Percentiles rank a stretch among this genome's conserved stretches.
phyloP scores from a whole-genome alignment of 2,888 invertebrate genomes.

The Apamea anceps region DNA sequence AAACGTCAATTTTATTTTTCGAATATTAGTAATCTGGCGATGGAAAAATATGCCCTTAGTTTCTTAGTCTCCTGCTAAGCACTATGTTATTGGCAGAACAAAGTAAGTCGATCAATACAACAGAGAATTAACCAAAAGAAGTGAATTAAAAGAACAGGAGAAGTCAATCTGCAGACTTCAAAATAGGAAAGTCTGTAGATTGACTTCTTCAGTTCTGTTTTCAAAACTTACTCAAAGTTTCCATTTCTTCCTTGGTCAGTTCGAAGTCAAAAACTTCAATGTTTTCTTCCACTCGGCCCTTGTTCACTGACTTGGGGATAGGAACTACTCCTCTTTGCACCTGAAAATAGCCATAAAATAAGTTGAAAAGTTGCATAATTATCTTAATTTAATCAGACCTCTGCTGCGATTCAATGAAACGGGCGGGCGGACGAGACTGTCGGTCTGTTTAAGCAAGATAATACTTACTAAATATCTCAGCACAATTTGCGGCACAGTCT shows the following conservation, averaged over 20 bases:
- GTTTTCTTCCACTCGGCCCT: slow-evolving; percentile 89
- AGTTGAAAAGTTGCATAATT: background rate
- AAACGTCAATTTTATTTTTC: too few species aligned
- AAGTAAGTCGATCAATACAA: background rate
- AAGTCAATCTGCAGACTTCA: background rate
- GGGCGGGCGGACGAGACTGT: too few species aligned
- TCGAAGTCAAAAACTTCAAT: slow-evolving; percentile 91
- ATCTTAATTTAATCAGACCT: background rate
- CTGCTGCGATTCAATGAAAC: background rate
- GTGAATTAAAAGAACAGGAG: background rate
- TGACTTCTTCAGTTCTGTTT: background rate
- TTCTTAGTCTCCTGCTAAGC: background rate
- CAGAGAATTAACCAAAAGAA: background rate
- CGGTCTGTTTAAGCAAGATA: background rate
- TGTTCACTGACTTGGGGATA: slow-evolving; percentile 91
- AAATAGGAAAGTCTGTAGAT: background rate
- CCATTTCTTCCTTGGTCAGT: slow-evolving; percentile 88
- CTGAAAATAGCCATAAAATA: slow-evolving; percentile 70
- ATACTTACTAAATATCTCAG: slow-evolving; percentile 91
- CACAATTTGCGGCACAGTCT: slow-evolving; percentile 91
- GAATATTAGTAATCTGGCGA: too few species aligned
- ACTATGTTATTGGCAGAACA: background rate
- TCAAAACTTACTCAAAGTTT: slow-evolving; percentile 59
- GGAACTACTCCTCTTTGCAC: slow-evolving; percentile 90
- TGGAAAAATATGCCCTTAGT: too few species aligned